Conservation (phyloP, 2,888 invertebrate genomes). For the Cryptus armator region DNA sequence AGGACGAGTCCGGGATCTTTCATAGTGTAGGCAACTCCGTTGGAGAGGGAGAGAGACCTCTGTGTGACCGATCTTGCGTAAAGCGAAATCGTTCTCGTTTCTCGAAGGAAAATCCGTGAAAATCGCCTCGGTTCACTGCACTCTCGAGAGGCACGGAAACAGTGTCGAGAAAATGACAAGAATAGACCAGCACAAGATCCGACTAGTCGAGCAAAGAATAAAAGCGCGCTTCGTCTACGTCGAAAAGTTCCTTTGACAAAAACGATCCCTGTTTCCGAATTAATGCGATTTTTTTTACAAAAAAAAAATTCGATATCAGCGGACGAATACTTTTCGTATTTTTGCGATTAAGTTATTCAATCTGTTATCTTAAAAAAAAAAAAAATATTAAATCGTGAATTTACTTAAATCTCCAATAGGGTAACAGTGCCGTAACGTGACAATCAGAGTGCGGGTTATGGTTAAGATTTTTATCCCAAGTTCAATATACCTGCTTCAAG, state of each 20-base stretch:
- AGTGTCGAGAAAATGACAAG: constrained; percentile 28
- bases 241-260: constrained; percentile 5
- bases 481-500: too few species aligned
- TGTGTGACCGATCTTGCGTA: constrained; percentile 67
- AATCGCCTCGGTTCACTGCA: constrained; percentile 55
- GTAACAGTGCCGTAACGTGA: too few species aligned
- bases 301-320: too few species aligned
- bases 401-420: too few species aligned
- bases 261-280: neutral
- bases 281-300: too few species aligned
- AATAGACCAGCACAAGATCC: constrained; percentile 20
- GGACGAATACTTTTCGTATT: too few species aligned
- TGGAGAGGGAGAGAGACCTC: constrained; percentile 16
- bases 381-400: too few species aligned
- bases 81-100: constrained; percentile 63
- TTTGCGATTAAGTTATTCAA: too few species aligned
- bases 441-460: too few species aligned
- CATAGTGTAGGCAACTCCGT: constrained; percentile 30
- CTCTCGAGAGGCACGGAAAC: neutral
- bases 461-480: too few species aligned
- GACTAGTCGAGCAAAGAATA: constrained; percentile 5
- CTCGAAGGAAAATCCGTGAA: constrained; percentile 62
- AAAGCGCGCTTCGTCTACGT: constrained; percentile 10
- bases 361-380: too few species aligned
- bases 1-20: constrained; percentile 59